Base-by-base conservation (phyloP, 30 jellyfish, hydroid and myxozoan species). In the Cassiopea xamachana region DNA sequence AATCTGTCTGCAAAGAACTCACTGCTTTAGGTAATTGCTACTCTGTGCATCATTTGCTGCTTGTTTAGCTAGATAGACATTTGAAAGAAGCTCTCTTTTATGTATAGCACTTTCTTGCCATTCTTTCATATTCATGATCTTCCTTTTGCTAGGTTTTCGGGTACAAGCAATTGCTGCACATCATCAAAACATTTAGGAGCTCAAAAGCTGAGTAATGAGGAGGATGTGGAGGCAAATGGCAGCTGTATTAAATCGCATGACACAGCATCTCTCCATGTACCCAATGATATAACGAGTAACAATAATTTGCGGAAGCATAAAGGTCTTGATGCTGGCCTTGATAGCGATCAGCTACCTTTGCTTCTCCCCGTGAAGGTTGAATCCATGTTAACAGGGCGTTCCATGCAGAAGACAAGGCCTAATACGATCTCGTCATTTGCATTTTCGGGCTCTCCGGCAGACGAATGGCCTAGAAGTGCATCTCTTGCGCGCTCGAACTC, bases 171-270 rank as follows among this genome's bases (percentile, higher is more conserved):
- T 67, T 15, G 76, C 46, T 67, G 43, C 18, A 67, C 18, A 71
- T 19, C 55, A 7, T 43, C 80, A 71, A 71, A 19, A 43, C 50
- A 16, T 19, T 50, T n/a, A 70, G 79, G 77, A 2, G 48, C 46
- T 27, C 60, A 77, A 77, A 48, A 51, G 60, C 76, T 87, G 44
- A 8, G 76, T 18, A 47, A 73, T 27, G 81, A 79, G 46, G 77
- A 76, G 15, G 94, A 87, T 49, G 48, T 87, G 27, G 94, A 87
- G 70, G 94, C 94, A 14, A 87, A 87, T 87, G 89, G 94, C 18
- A 76, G 62, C 62, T 87, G 89, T 55, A 48, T 75, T 15, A 76
- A 27, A 70, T 45, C 92, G 8, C 51, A 17, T 16, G 79, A 81
- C 48, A 8, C 73, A 2, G 19, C 4, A 43, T n/a, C 55, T 71